These are phyloP conservation scores for Pimephales promelas DNA, from an alignment of 2,113 vertebrate species.

Conservation along the genomic window DNA sequence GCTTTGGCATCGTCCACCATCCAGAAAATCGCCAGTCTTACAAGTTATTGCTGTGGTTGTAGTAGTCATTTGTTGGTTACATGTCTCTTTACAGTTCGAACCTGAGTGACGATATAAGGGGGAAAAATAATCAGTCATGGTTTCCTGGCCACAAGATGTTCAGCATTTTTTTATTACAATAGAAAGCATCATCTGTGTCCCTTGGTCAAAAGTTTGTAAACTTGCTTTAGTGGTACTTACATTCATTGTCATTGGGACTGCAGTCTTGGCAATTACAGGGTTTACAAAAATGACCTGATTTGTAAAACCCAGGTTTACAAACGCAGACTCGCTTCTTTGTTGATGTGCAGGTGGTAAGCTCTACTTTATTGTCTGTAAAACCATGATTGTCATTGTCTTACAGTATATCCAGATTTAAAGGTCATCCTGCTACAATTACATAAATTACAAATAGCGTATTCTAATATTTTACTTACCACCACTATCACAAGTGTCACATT, in stretches of 20 bases:
- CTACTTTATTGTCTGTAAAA: conserved; percentile 37
- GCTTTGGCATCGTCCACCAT: conserved; percentile 1
- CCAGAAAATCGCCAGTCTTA: not conserved
- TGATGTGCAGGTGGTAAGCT: not conserved
- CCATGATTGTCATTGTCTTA: not conserved
- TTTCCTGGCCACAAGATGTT: not conserved
- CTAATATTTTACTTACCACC: conserved; percentile 2
- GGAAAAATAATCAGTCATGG: not conserved
- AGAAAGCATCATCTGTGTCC: not conserved
- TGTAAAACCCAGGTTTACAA: conserved; percentile 46
- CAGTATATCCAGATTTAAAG: not conserved
- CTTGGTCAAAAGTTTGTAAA: not conserved
- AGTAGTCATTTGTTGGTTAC: not conserved
- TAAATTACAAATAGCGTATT: not conserved
- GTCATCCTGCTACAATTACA: not conserved
- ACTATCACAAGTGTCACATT: rapidly evolving
- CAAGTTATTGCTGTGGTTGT: not conserved
- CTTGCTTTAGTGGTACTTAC: conserved; percentile 26
- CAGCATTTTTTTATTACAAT: not conserved
- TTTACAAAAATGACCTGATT: too few species aligned
- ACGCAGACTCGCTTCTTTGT: conserved; percentile 17
- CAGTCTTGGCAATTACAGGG: not conserved
- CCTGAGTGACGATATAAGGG: not conserved
- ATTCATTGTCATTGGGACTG: not conserved
- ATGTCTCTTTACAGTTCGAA: not conserved